These are phyloP conservation scores for Montipora sp. DNA, from an alignment of 64 coral and sea anemone genomes.

Conservation along the genomic window DNA sequence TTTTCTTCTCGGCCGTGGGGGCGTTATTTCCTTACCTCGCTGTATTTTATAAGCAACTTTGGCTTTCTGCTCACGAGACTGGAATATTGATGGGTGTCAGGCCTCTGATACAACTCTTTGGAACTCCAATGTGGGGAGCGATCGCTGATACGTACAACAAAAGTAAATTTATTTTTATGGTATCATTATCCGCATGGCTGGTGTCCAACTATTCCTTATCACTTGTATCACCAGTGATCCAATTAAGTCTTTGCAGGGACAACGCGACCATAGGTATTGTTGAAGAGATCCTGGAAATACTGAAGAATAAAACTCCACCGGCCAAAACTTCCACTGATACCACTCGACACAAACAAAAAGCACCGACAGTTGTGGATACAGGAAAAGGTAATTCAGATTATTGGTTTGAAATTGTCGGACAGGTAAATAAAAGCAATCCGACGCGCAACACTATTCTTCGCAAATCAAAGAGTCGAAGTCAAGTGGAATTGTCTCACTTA, in stretches of 20 bases:
- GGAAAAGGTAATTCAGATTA: not conserved
- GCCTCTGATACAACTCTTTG: slow-evolving; percentile 77
- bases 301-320: not conserved
- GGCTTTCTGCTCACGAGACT: slow-evolving; percentile 88
- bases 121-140: slow-evolving; percentile 78
- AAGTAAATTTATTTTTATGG: slow-evolving; percentile 81
- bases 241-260: slow-evolving; percentile 65
- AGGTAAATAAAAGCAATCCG: not conserved
- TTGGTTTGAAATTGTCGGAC: slow-evolving; percentile 32
- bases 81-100: slow-evolving; percentile 86
- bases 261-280: slow-evolving; percentile 64
- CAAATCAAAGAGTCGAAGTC: not conserved
- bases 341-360: not conserved
- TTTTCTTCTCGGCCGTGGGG: slow-evolving; percentile 87
- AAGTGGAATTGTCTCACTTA: not conserved
- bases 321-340: not conserved
- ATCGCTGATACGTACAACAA: slow-evolving; percentile 75
- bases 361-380: not conserved
- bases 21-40: slow-evolving; percentile 91
- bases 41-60: slow-evolving; percentile 94
- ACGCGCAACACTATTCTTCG: not conserved
- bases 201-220: slow-evolving; percentile 75
- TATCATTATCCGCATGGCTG: slow-evolving; percentile 82
- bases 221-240: slow-evolving; percentile 55
- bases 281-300: slow-evolving; percentile 51